A percentile compares a stretch with the other conserved stretches of the same genome.
Evolutionary conservation across 2,888 invertebrate genomes (phyloP).

Genomic region (Palloptera scutellata): DNA sequence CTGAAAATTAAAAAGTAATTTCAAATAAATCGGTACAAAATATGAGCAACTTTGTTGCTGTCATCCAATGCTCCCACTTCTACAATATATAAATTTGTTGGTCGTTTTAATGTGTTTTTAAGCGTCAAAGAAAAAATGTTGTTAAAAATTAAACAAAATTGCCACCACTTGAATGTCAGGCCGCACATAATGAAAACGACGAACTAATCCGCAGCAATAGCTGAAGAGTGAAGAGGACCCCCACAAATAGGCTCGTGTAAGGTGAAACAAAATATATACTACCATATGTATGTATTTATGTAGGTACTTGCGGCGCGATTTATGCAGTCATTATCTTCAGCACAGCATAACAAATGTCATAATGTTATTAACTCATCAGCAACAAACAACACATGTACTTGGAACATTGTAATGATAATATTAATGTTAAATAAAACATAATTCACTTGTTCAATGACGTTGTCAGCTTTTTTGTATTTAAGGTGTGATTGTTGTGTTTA

Average conservation of each 20-base stretch:
- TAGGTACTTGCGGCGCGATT: neutral
- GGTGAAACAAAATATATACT: no score
- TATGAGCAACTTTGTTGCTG: no score
- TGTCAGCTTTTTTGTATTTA: neutral
- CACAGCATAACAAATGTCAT: slow-evolving; percentile 17
- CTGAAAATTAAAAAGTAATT: slow-evolving; percentile 38
- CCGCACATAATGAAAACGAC: neutral
- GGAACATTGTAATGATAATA: neutral
- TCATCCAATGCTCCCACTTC: no score
- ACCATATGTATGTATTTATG: no score
- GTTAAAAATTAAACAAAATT: slow-evolving; percentile 18
- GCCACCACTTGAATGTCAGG: slow-evolving; percentile 18
- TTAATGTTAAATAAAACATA: no score
- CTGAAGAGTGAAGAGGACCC: no score
- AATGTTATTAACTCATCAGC: slow-evolving; percentile 31
- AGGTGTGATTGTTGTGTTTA: no score
- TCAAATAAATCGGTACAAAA: slow-evolving; percentile 43
- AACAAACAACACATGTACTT: slow-evolving; percentile 19
- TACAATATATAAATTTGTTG: neutral
- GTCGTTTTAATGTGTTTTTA: slow-evolving; percentile 11
- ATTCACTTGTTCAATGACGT: neutral
- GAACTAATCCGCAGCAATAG: no score
- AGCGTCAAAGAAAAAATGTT: slow-evolving; percentile 6
- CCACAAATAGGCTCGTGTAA: no score
- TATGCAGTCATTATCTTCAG: neutral